Conservation (phyloP, 2,797 vertebrate genomes). For the Distichodus sexfasciatus region DNA sequence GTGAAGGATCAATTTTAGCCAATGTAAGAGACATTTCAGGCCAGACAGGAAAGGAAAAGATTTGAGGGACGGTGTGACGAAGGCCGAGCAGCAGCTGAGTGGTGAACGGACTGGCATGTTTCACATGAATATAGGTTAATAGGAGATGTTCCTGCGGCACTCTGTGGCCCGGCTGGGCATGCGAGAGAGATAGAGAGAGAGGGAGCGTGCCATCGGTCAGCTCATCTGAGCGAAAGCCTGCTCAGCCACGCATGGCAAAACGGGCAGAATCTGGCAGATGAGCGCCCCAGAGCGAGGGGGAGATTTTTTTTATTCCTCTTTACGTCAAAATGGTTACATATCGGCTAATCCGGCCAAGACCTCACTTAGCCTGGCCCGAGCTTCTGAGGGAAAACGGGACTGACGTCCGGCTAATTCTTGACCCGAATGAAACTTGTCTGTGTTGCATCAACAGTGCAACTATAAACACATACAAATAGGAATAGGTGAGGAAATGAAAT, state of each 20-base stretch:
- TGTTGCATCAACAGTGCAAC: background rate
- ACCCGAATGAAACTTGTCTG: background rate
- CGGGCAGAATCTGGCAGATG: conserved; percentile 8
- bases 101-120: conserved; percentile 39
- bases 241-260: conserved; percentile 50
- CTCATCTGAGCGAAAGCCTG: conserved; percentile 46
- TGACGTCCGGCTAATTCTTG: background rate
- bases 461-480: background rate
- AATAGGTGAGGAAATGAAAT: background rate
- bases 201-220: conserved; percentile 40
- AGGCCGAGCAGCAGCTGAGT: background rate
- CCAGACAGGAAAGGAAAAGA: background rate
- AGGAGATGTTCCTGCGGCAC: conserved; percentile 54
- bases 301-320: conserved; percentile 12
- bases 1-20: conserved; percentile 17
- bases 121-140: conserved; percentile 61
- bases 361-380: background rate
- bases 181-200: conserved; percentile 25
- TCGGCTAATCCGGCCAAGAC: conserved; percentile 12
- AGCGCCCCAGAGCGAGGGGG: background rate
- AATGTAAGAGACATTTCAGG: conserved; percentile 8
- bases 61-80: conserved; percentile 7
- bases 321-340: background rate
- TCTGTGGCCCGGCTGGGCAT: conserved; percentile 44
- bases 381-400: background rate